Base-by-base conservation (phyloP, 2,888 invertebrate species). In the Clostera curtula region DNA sequence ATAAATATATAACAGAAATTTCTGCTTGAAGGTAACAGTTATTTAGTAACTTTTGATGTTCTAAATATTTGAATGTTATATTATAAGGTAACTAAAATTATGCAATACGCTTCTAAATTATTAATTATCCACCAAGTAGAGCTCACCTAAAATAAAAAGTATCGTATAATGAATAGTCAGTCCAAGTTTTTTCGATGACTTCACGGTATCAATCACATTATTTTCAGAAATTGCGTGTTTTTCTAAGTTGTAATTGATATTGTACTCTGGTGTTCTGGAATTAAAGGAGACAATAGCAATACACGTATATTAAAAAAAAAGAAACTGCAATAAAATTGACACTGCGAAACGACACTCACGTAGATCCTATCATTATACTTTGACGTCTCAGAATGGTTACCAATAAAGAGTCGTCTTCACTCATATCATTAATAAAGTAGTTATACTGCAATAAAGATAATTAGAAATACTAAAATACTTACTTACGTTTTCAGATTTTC, bases 401-500 rank as follows among this genome's bases (percentile, higher is more conserved):
- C 59, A 75, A 48, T 41, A 77, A 60, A 54, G 47, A 55, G 40
- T 66, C 62, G 51, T 64, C 59, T 65, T 74, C 73, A 52, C 56
- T 69, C 76, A 79, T 77, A 47, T 46, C 39, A 35, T 31, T 36
- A 36, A 35, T 31, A 25, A 40, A 33, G 40, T 30, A 31, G 15
- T 28, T 38, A 44, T 39, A 45, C 36, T 31, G 33, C 39, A 41
- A 39, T 39, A 42, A 33, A 34, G 24, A 27, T 19, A 27, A 28
- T 26, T 24, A 23, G 23, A 19, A 38, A 31, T 43, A 36, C 22
- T 43, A 40, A 36, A 37, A 37, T 64, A 68, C 65, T 68, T 57
- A 73, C 72, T 72, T 60, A 74, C 75, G 60, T 68, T 66, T 68
- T 64, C 41, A 55, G 52, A 53, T 69, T 64, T 40, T 64, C 52